Evolutionary conservation across 2,113 vertebrate species (phyloP), one percentile per base, ranked within the genome.

Genomic region (Phalacrocorax pelagicus): DNA sequence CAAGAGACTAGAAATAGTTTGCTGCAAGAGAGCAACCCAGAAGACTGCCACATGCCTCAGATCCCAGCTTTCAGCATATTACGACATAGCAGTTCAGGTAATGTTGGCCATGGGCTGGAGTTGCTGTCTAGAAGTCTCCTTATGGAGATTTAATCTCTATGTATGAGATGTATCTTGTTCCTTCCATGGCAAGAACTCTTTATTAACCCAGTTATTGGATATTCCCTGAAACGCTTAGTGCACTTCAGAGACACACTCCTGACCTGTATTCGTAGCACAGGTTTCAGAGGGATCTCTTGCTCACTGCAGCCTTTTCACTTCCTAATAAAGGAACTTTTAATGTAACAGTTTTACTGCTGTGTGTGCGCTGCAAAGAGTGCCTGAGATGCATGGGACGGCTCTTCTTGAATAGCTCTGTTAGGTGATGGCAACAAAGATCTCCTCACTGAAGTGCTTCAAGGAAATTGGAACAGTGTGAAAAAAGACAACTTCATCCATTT

Each of bases 361-460:
- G 0, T 0, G 1, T 9, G 21, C 2, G 3, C 72, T 38, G 42
- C 79, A 70, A 24, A 84, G 22, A 5, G 0, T 19, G 32, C 36
- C 59, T 0, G 2, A 40, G 84, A 32, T 26, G 5, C 20, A 5
- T 0, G 4, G 42, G 62, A n/a, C 0, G 1, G 54, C 44, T 86
- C 46, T 18, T 23, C n/a, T 47, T 23, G 32, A n/a, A 20, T 2
- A 55, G 32, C 30, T n/a, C 59, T 5, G 6, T 16, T 15, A 14
- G 34, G 57, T 6, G 29, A 51, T 7, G 67, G 46, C 32, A 81
- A 32, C 1, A 0, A 36, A 4, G 29, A 12, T 8, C n/a, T n/a
- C n/a, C 34, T 54, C 80, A 59, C 27, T 47, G 15, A 46, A 58
- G 52, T 3, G 1, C 65, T 83, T 47, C 42, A 23, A 24, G 47